These are phyloP conservation scores for Pristionchus maxplancki DNA, from an alignment of 2,888 invertebrate genomes.

Conservation along the genomic window DNA sequence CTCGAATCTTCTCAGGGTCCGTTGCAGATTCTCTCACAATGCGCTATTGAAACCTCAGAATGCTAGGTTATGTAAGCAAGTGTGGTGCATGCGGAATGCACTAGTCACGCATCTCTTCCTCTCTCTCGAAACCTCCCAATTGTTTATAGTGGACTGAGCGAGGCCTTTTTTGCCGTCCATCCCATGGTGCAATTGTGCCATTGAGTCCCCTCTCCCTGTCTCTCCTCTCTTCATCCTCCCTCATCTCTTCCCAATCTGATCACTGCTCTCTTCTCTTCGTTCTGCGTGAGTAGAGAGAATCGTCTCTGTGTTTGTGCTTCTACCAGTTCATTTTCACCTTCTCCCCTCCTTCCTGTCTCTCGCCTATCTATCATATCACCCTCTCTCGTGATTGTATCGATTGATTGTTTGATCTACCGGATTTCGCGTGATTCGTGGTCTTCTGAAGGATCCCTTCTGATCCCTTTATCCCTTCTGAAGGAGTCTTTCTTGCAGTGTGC, in stretches of 20 bases:
- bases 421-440: background rate
- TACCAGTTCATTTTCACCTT: conserved; percentile 44
- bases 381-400: background rate
- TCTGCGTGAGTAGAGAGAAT: conserved; percentile 19
- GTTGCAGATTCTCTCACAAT: background rate
- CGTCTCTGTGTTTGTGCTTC: conserved; percentile 40
- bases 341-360: conserved; percentile 34
- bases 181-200: background rate
- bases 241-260: background rate
- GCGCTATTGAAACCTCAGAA: background rate
- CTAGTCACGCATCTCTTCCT: background rate
- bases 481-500: background rate
- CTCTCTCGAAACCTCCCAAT: conserved; percentile 2
- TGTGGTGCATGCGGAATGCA: background rate
- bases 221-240: background rate
- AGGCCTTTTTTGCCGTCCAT: background rate
- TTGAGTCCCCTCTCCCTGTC: conserved; percentile 1
- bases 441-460: background rate
- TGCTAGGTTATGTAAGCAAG: background rate
- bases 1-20: background rate
- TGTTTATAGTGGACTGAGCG: conserved; percentile 19
- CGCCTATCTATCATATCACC: background rate
- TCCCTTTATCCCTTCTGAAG: too few species aligned
- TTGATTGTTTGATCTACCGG: conserved; percentile 14
- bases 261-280: conserved; percentile 16